Base-by-base conservation (phyloP, 1,140 invertebrate species). In the Lasioglossum baleicum region DNA sequence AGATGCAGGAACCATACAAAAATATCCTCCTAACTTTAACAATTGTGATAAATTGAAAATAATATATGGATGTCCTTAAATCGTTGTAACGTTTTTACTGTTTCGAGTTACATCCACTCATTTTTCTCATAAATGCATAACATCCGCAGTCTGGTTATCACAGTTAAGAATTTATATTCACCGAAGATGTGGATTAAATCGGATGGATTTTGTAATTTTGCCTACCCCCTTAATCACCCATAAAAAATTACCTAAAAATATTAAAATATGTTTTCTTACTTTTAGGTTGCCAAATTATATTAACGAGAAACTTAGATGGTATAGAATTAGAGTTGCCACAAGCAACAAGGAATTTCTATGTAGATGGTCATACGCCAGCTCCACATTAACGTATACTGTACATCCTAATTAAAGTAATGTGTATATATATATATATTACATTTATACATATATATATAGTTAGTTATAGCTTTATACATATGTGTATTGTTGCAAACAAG, bases 301-400 rank as follows among this genome's bases (percentile, higher is more conserved):
- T 99, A 56, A 97, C 94, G 0, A 98, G 99, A 94, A 97, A 98
- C 80, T 92, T 99, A 82, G 97, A 99, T 83, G 98, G 98, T 5
- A 95, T 99, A 75, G 96, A 96, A 93, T 85, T 99, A 51, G 94
- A 95, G 88, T 93, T 99, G 82, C 99, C 99, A 26, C 94, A 95
- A 92, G 97, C 97, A 40, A 99, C 99, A 7, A 95, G 98, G 83
- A 99, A 99, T 91, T 99, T 99, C 93, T 99, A 99, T 94, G 99
- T 99, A 20, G 99, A 99, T 94, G 99, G 98, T 44, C 98, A 99
- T 88, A 97, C 97, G 88, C 98, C 98, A 26, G 95, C 97, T 83
- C 96, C 97, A 53, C 98, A 99, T 93, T 99, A 94, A 94, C 64
- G 68, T 63, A 65, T 6, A 13, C n/a, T 60, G 35, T 35, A 15